Evolutionary conservation across 2,888 invertebrate species (phyloP).

Genomic region (Byasa hedistus): DNA sequence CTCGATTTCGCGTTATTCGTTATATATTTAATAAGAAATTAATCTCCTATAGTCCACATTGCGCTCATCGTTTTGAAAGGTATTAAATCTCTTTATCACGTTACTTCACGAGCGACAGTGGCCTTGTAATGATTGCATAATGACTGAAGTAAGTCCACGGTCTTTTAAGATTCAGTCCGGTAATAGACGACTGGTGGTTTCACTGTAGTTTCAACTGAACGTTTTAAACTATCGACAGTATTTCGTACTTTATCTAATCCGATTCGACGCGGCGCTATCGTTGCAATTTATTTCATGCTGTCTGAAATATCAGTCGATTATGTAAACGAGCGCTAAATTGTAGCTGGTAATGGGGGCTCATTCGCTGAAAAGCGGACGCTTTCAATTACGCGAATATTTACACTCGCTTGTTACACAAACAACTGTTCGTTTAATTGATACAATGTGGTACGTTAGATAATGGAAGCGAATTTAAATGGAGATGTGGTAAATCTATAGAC

Average conservation of each 20-base stretch:
- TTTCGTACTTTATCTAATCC: not conserved
- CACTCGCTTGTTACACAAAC: slow-evolving; percentile 12
- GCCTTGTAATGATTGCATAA: too few relatives aligned
- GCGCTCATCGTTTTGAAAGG: too few relatives aligned
- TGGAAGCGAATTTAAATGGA: not conserved
- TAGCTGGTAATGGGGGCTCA: slow-evolving; percentile 14
- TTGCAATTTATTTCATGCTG: slow-evolving; percentile 18
- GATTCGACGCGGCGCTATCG: slow-evolving; percentile 2
- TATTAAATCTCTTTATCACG: too few relatives aligned
- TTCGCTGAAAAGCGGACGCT: slow-evolving; percentile 22
- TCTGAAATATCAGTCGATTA: slow-evolving; percentile 26
- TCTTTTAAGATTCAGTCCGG: too few relatives aligned
- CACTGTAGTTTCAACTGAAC: too few relatives aligned
- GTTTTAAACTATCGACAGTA: too few relatives aligned
- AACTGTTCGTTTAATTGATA: slow-evolving; percentile 18
- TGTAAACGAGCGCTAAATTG: slow-evolving; percentile 28
- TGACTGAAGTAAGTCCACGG: too few relatives aligned
- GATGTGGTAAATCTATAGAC: not conserved
- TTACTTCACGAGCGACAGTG: too few relatives aligned
- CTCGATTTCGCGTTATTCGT: too few relatives aligned
- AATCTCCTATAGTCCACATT: too few relatives aligned
- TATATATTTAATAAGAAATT: too few relatives aligned
- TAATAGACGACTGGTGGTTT: too few relatives aligned
- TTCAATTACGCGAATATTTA: slow-evolving; percentile 25
- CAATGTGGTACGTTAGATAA: not conserved